Percentiles rank a stretch among this genome's conserved stretches.
phyloP scores from a whole-genome alignment of 2,888 invertebrate genomes.

The Epirrhoe tristata region DNA sequence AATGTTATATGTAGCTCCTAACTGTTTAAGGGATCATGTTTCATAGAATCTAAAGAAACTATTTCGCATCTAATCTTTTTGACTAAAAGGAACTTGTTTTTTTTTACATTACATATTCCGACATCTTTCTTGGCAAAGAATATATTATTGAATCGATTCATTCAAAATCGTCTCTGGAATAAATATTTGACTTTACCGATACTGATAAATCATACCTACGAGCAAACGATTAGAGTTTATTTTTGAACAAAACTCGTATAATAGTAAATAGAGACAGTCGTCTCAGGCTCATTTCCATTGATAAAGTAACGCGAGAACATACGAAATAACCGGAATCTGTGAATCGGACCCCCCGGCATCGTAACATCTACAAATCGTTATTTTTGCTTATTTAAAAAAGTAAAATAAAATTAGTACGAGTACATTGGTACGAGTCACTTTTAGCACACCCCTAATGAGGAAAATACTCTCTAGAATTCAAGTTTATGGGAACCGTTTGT shows the following conservation, averaged over 20 bases:
- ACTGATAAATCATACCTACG: constrained; percentile 6
- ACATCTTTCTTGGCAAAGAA: not conserved
- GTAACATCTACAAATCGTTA: constrained; percentile 1
- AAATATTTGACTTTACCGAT: not conserved
- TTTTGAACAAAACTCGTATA: constrained; percentile 1
- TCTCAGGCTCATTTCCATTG: constrained; percentile 24
- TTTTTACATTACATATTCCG: not conserved
- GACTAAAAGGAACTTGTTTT: not conserved
- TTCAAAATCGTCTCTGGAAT: constrained; percentile 3
- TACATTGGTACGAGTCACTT: too few relatives aligned
- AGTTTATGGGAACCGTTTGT: not conserved
- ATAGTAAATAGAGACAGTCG: constrained; percentile 2
- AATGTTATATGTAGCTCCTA: too few relatives aligned
- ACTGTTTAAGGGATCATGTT: not conserved
- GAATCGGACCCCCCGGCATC: constrained; percentile 23
- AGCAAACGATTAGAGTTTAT: constrained; percentile 14
- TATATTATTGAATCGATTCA: constrained; percentile 1
- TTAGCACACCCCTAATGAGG: too few relatives aligned
- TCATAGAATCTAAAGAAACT: not conserved
- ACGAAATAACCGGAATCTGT: constrained; percentile 37
- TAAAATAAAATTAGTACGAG: too few relatives aligned
- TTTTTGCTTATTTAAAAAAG: constrained; percentile 9
- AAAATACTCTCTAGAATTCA: not conserved
- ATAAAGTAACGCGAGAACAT: constrained; percentile 29
- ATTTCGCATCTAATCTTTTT: not conserved